These are phyloP conservation scores for Cairina moschata DNA, from an alignment of 2,113 vertebrate species.

Conservation along the genomic window DNA sequence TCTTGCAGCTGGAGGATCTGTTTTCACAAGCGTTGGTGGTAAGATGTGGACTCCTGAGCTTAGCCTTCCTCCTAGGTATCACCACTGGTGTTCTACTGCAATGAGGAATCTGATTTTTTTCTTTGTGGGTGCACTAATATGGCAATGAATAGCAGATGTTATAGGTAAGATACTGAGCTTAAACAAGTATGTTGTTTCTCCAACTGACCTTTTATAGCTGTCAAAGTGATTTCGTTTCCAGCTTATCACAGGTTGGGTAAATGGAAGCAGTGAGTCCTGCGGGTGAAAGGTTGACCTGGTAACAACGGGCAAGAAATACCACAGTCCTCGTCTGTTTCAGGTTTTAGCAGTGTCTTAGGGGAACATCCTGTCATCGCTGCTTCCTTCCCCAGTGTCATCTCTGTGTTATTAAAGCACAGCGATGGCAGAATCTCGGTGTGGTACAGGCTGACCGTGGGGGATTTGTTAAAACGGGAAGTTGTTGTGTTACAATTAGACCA, in stretches of 20 bases:
- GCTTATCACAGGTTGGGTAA: neutral
- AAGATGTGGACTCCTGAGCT: neutral
- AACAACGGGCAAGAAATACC: neutral
- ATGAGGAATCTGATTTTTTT: neutral
- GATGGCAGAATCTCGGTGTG: neutral
- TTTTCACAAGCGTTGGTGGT: neutral
- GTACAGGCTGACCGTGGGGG: neutral
- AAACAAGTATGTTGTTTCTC: neutral
- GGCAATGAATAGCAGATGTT: neutral
- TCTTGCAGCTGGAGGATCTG: neutral
- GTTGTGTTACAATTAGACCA: neutral
- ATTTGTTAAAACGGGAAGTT: neutral
- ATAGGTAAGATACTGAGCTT: neutral
- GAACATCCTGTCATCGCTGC: neutral
- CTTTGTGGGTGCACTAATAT: neutral
- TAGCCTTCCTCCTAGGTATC: neutral
- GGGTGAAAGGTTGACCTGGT: conserved; percentile 33
- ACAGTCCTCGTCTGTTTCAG: neutral
- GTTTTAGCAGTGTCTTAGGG: neutral
- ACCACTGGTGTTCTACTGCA: neutral
- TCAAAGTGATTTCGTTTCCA: conserved; percentile 33
- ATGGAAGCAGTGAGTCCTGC: neutral
- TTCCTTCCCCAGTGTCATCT: neutral
- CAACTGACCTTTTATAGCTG: conserved; percentile 56
- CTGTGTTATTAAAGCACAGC: neutral